These are phyloP conservation scores for Xiphorhynchus elegans DNA, from an alignment of 2,113 vertebrate genomes.

Conservation along the genomic window DNA sequence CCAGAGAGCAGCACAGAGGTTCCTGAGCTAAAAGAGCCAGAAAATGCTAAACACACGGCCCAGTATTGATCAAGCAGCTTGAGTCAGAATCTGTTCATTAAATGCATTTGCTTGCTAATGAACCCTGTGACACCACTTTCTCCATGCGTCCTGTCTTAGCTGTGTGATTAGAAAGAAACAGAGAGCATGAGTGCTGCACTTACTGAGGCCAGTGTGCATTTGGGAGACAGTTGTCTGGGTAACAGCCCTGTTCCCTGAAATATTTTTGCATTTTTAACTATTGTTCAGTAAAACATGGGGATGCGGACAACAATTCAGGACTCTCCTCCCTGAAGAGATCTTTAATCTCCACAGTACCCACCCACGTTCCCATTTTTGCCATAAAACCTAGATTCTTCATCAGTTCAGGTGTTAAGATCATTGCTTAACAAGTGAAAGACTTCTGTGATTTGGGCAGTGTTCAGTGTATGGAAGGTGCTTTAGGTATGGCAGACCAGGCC, in stretches of 20 bases:
- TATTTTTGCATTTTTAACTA: not conserved
- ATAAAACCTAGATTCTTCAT: not conserved
- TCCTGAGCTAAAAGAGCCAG: not conserved
- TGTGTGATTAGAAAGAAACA: not conserved
- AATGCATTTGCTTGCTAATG: not conserved
- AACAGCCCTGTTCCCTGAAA: not conserved
- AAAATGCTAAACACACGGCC: not conserved
- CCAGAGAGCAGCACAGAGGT: not conserved
- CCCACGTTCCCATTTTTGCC: not conserved
- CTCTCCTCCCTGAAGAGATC: not conserved
- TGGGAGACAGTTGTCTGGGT: not conserved
- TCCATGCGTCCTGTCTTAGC: not conserved
- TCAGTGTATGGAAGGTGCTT: not conserved
- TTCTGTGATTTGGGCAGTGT: not conserved
- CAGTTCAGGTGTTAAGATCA: not conserved
- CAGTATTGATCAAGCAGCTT: not conserved
- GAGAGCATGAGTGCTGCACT: fast-evolving
- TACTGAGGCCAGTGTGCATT: not conserved
- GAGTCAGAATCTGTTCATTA: not conserved
- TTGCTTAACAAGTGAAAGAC: not conserved
- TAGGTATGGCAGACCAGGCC: not conserved
- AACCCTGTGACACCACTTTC: not conserved
- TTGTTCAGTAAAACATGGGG: not conserved
- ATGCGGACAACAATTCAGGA: not conserved
- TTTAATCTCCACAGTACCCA: not conserved